phyloP scores from a whole-genome alignment of 2,888 invertebrate genomes.

The Nineta flava region DNA sequence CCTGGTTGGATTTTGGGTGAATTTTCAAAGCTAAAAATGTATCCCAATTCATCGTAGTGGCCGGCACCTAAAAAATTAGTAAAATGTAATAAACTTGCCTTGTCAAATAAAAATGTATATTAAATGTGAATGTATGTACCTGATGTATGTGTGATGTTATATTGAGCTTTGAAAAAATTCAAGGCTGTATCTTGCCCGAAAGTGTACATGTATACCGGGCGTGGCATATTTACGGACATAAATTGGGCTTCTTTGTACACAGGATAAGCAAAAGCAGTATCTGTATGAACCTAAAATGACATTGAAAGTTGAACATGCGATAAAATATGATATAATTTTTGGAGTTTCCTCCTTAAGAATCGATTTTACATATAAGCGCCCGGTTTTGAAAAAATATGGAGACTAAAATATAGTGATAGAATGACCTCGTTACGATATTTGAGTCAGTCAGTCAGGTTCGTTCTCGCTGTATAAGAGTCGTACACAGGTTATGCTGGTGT shows the following conservation, averaged over 20 bases:
- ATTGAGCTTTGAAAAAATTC: neutral
- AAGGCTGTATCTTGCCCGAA: neutral
- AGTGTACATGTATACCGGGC: conserved; percentile 2
- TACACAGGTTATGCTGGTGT: too few species aligned
- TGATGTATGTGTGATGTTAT: neutral
- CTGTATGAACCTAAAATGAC: neutral
- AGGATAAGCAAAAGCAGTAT: neutral
- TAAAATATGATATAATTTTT: neutral
- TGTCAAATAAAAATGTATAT: too few species aligned
- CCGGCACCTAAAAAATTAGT: conserved; percentile 5
- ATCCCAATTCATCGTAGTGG: conserved; percentile 3
- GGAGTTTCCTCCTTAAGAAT: too few species aligned
- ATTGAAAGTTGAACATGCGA: neutral
- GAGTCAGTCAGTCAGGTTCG: too few species aligned
- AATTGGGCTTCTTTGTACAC: neutral
- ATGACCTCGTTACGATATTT: too few species aligned
- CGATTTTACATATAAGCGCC: too few species aligned
- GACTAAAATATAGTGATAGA: too few species aligned
- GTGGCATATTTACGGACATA: neutral
- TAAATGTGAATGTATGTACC: neutral
- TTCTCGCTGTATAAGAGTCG: too few species aligned
- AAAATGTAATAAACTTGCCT: too few species aligned
- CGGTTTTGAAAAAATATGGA: too few species aligned
- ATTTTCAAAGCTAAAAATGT: neutral
- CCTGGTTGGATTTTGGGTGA: neutral